Evolutionary conservation across 1,140 invertebrate species (phyloP), one percentile per base, ranked within the genome.

Genomic region (Zaprionus nigranus): DNA sequence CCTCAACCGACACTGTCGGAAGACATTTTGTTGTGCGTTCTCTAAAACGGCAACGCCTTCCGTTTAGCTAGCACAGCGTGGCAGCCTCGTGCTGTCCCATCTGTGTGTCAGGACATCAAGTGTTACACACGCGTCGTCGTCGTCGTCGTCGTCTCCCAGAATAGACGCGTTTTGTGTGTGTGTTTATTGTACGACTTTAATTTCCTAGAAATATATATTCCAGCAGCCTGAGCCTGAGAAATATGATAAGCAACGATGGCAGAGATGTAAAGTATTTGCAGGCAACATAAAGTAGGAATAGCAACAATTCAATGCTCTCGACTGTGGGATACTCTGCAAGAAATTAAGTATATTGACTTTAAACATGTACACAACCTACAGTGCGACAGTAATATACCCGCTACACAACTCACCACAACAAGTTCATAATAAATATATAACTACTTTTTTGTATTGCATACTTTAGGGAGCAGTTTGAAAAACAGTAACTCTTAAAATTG

Each of bases 1-100:
- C 71, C 67, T 72, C 61, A 68, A 78, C 59, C 54, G 67, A 49
- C 66, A 64, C 46, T 51, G 81, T 75, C 82, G 84, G 83, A 80
- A 80, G 77, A 62, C 74, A 73, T 78, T 78, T 58, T 75, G 77
- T 75, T 83, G 78, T 59, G 70, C 77, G 58, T 82, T 77, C 81
- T 78, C 64, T 36, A 61, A 61, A 78, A 70, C 78, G 80, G 80
- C 73, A 80, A 53, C 81, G 26, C 36, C 78, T 84, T 87, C 85
- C 84, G 82, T 64, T 75, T 24, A 51, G 46, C 46, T 24, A n/a
- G 13, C 26, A 61, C 20, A 43, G 17, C 30, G 49, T 59, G 57
- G 22, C 62, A 62, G 67, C 67, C 74, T 30, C 20, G 20, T 63
- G 40, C 38, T 69, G 53, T 40, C 58, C 40, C 40, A 43, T n/a